A percentile compares a stretch with the other conserved stretches of the same genome.
phyloP scores from a whole-genome alignment of 1,140 invertebrate genomes.

The Drosophila guanche region DNA sequence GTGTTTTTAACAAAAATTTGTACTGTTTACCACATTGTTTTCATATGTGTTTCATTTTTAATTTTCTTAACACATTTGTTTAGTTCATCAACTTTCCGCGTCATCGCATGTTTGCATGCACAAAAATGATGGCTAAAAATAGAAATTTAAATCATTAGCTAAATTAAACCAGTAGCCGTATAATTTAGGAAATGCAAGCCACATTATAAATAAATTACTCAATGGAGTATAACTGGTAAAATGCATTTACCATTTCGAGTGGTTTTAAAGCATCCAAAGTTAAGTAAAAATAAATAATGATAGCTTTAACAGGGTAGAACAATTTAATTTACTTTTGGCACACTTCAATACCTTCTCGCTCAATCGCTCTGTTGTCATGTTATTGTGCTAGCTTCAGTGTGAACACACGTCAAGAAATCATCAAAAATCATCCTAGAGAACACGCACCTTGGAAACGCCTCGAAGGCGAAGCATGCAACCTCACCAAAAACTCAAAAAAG shows the following conservation, averaged over 20 bases:
- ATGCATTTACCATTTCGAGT: slow-evolving; percentile 55
- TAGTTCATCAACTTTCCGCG: background rate
- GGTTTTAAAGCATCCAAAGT: background rate
- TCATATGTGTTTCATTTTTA: too few relatives aligned
- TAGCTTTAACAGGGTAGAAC: background rate
- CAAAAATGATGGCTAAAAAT: slow-evolving; percentile 18
- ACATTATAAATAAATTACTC: slow-evolving; percentile 9
- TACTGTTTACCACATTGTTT: too few relatives aligned
- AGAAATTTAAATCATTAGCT: slow-evolving; percentile 68
- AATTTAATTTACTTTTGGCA: background rate
- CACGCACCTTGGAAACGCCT: slow-evolving; percentile 52
- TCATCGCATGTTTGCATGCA: slow-evolving; percentile 59
- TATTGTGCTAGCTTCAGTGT: slow-evolving; percentile 28
- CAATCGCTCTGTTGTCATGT: slow-evolving; percentile 4
- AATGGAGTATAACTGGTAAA: slow-evolving; percentile 43
- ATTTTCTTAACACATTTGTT: too few relatives aligned
- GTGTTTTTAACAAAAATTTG: too few relatives aligned
- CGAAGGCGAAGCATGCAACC: slow-evolving; percentile 53
- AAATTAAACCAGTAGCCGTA: slow-evolving; percentile 45
- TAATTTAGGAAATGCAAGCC: slow-evolving; percentile 16
- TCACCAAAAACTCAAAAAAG: slow-evolving; percentile 1
- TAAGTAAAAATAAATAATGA: too few relatives aligned
- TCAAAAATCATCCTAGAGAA: slow-evolving; percentile 20
- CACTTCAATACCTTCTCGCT: background rate
- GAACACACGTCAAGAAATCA: slow-evolving; percentile 57